Evolutionary conservation across 2,888 invertebrate genomes (phyloP).

Genomic region (Copidosoma aretas): DNA sequence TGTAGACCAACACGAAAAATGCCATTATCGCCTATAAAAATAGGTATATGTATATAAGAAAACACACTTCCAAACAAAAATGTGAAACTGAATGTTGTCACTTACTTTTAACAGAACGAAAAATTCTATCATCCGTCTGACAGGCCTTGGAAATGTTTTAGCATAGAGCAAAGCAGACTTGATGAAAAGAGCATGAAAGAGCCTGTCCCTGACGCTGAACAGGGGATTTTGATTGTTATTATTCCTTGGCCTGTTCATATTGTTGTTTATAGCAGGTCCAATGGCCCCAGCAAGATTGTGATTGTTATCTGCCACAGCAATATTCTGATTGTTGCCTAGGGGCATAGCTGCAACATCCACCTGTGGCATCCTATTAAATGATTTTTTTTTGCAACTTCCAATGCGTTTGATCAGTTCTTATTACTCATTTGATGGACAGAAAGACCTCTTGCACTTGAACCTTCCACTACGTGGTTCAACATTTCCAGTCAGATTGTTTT

Average conservation of each 20-base stretch:
- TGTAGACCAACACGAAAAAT: conserved; percentile 90
- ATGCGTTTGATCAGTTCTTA: conserved; percentile 8
- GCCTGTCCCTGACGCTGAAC: conserved; percentile 85
- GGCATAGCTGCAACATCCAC: conserved; percentile 48
- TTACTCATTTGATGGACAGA: conserved; percentile 12
- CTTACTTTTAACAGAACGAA: conserved; percentile 78
- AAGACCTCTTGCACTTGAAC: conserved; percentile 26
- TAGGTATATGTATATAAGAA: not conserved
- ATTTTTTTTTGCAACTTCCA: conserved; percentile 8
- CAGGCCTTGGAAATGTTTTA: conserved; percentile 83
- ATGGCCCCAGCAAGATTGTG: conserved; percentile 50
- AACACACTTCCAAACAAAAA: too few species aligned
- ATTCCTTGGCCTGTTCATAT: conserved; percentile 53
- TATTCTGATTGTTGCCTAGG: conserved; percentile 53
- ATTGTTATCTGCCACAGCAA: conserved; percentile 51
- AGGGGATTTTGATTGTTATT: conserved; percentile 74
- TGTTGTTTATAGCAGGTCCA: conserved; percentile 51
- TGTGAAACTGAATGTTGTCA: not conserved
- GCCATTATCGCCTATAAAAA: conserved; percentile 76
- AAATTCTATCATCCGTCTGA: conserved; percentile 84
- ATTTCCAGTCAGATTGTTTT: conserved; percentile 29
- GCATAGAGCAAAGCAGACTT: conserved; percentile 92
- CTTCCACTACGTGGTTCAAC: conserved; percentile 24
- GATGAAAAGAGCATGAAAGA: conserved; percentile 95
- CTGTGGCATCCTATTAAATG: conserved; percentile 52